These are phyloP conservation scores for Aurelia sp. DNA, from an alignment of 30 jellyfish, hydroid and myxozoan genomes.

Conservation along the genomic window DNA sequence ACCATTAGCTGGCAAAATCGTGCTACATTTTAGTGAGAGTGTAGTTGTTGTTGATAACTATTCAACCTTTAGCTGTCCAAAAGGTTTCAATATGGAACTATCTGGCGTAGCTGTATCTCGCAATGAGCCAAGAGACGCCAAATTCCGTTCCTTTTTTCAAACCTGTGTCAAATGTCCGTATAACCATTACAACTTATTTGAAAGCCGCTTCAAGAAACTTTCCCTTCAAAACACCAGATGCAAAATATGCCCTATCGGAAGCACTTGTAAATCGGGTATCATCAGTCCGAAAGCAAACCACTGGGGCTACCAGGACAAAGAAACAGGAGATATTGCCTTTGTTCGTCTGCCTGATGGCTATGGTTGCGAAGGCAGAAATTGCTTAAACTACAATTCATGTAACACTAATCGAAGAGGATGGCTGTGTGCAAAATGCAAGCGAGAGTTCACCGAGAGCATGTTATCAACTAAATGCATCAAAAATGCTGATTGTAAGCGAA, in stretches of 20 bases:
- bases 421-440: slow-evolving; percentile 31
- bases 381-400: slow-evolving; percentile 44
- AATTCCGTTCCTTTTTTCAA: background rate
- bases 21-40: slow-evolving; percentile 1
- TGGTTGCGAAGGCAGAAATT: slow-evolving; percentile 35
- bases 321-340: slow-evolving; percentile 11
- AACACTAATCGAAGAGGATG: slow-evolving; percentile 29
- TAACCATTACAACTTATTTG: slow-evolving; percentile 19
- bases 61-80: slow-evolving; percentile 4
- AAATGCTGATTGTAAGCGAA: slow-evolving; percentile 7
- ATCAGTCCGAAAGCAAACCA: slow-evolving; percentile 22
- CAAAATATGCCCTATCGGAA: slow-evolving; percentile 39
- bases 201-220: slow-evolving; percentile 6
- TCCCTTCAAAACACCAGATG: slow-evolving; percentile 17
- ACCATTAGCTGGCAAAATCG: slow-evolving; percentile 8
- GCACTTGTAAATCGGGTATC: slow-evolving; percentile 15
- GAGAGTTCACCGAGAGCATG: slow-evolving; percentile 34
- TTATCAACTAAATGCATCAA: slow-evolving; percentile 31
- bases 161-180: slow-evolving; percentile 14
- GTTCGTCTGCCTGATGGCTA: slow-evolving; percentile 20
- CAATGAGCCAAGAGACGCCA: background rate
- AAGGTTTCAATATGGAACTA: slow-evolving; percentile 6
- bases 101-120: background rate
- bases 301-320: slow-evolving; percentile 48
- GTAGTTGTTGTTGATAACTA: background rate